Base-by-base conservation (phyloP, 2,113 vertebrate genomes). In the Charina bottae region DNA sequence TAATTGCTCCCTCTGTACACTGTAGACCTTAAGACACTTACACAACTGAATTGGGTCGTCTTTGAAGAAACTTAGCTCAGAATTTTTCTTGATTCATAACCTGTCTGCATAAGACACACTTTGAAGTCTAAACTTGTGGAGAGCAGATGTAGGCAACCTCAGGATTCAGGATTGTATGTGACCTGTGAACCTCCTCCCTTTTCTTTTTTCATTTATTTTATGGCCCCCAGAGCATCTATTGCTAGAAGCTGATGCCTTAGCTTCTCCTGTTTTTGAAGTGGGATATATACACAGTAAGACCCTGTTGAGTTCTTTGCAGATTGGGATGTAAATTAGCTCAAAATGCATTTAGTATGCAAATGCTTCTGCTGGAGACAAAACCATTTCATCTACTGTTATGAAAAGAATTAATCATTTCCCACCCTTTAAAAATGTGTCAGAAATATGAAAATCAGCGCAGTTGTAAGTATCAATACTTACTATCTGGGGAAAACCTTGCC, bases 391-490 rank as follows among this genome's bases (percentile, higher is more conserved):
- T 91, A 2, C 62, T 85, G 84, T 96, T 91, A 93, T 86, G 89
- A 93, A 94, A 1, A 3, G 88, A 93, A 93, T 92, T 92, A 92
- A 95, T 93, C 11, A 92, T 7, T 56, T 1, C 60, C 33, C 6
- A 58, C 89, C 91, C 83, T 12, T 64, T 84, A 68, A 93, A 94
- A 95, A 92, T 83, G 2, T 93, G 89, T 92, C 60, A 93, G 28
- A 95, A 96, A 90, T 93, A 54, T 19, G 92, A 85, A 12, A 60
- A 91, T 93, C 95, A 37, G 3, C 92, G 83, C 78, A 53, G 90
- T 93, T 90, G 0, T 92, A 89, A 95, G 92, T 87, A 91, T 46
- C 4, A 92, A 95, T 92, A 92, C 89, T 86, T 93, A n/a, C n/a
- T n/a, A n/a, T n/a, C n/a, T n/a, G n/a, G n/a, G n/a, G n/a, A n/a